Percentiles rank a stretch among this genome's conserved stretches.
Conservation (phyloP, 1,140 invertebrate species). For the Anoplophora glabripennis region DNA sequence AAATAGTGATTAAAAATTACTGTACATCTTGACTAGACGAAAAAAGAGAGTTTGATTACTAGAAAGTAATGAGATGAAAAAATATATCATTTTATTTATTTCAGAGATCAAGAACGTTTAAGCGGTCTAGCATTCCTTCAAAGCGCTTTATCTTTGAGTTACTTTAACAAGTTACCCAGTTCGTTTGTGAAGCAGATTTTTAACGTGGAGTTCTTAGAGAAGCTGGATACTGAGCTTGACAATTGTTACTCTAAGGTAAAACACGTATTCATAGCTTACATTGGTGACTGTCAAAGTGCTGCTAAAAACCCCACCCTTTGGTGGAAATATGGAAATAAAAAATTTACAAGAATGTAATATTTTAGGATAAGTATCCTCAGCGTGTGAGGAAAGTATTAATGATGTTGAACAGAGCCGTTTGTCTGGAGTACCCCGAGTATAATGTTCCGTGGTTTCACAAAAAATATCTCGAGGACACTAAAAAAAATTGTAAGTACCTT, state of each 20-base stretch:
- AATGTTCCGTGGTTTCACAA: slow-evolving; percentile 66
- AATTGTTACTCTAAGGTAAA: slow-evolving; percentile 53
- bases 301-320: too few relatives aligned
- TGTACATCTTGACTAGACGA: too few relatives aligned
- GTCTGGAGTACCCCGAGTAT: slow-evolving; percentile 59
- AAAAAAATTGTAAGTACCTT: slow-evolving; percentile 30
- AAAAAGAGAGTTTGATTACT: background rate
- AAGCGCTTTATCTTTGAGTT: slow-evolving; percentile 50
- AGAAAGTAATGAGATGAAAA: background rate
- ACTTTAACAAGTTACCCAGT: slow-evolving; percentile 50
- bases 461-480: slow-evolving; percentile 55
- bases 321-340: too few relatives aligned
- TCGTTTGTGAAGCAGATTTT: slow-evolving; percentile 54
- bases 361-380: slow-evolving; percentile 54
- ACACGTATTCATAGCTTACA: background rate
- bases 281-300: too few relatives aligned
- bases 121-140: slow-evolving; percentile 51
- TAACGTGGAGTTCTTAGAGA: slow-evolving; percentile 55
- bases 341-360: background rate
- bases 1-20: too few relatives aligned
- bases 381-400: slow-evolving; percentile 56
- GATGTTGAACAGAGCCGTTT: slow-evolving; percentile 62
- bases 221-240: slow-evolving; percentile 54
- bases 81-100: slow-evolving; percentile 27
- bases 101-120: slow-evolving; percentile 53